Evolutionary conservation across 35 echinoderm and acorn worm genomes (phyloP).

Genomic region (Acanthaster planci): DNA sequence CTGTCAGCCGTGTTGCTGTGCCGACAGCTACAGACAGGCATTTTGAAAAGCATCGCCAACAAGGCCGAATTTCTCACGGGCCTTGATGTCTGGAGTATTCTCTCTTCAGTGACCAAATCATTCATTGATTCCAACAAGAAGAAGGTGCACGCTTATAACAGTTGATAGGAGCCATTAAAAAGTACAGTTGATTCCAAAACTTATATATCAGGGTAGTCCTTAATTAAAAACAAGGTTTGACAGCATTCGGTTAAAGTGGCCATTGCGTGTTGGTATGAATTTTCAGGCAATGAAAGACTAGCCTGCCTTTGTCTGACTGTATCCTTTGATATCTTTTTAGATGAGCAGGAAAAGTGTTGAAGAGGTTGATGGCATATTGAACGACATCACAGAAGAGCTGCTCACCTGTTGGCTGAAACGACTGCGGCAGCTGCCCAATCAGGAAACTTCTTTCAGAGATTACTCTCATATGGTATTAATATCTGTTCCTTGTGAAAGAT

Average conservation of each 20-base stretch:
- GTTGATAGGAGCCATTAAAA: too few species aligned
- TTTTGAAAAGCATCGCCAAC: constrained; percentile 27
- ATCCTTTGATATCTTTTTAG: too few species aligned
- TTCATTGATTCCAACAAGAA: not conserved
- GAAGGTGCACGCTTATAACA: not conserved
- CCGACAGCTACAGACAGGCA: constrained; percentile 27
- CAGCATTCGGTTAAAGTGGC: too few species aligned
- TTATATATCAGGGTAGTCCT: too few species aligned
- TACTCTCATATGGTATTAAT: not conserved
- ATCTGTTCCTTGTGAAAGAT: not conserved
- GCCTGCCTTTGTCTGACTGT: too few species aligned
- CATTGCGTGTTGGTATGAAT: too few species aligned
- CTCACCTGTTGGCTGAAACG: constrained; percentile 25
- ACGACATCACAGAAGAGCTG: constrained; percentile 3
- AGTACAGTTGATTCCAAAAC: too few species aligned
- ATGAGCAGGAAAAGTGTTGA: too few species aligned
- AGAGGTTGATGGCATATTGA: not conserved
- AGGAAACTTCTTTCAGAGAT: not conserved
- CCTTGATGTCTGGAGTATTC: not conserved
- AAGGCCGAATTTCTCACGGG: not conserved
- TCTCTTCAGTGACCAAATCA: not conserved
- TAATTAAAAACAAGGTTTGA: too few species aligned
- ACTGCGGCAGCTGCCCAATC: not conserved
- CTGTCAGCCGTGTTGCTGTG: not conserved
- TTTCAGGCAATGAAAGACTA: too few species aligned